phyloP scores from a whole-genome alignment of 2,888 invertebrate genomes.

The Pyrrhia umbra region DNA sequence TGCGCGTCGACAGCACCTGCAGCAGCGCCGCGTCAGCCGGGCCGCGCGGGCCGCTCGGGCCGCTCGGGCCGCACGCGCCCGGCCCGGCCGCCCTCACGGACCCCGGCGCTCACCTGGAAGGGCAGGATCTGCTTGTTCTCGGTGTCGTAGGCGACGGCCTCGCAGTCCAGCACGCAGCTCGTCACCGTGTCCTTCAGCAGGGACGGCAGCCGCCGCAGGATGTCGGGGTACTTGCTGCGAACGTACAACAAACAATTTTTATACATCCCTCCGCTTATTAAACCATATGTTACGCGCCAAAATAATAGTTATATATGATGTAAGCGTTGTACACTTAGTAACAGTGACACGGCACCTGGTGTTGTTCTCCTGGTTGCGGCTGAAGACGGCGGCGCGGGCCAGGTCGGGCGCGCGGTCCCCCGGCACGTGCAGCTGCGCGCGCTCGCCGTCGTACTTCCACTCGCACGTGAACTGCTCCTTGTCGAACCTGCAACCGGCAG shows the following conservation, averaged over 20 bases:
- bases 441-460: slow-evolving; percentile 99
- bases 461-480: slow-evolving; percentile 98
- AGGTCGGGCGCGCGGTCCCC: slow-evolving; percentile 90
- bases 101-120: slow-evolving; percentile 93
- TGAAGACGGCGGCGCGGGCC: slow-evolving; percentile 94
- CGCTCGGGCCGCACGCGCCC: background rate
- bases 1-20: slow-evolving; percentile 96
- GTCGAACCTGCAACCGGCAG: slow-evolving; percentile 92
- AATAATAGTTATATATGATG: too few species aligned
- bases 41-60: too few species aligned
- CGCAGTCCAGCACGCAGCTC: slow-evolving; percentile 98
- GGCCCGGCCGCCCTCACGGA: too few species aligned
- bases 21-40: background rate
- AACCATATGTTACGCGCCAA: too few species aligned
- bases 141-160: slow-evolving; percentile 99
- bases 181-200: slow-evolving; percentile 90
- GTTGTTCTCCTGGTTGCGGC: slow-evolving; percentile 95
- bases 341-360: slow-evolving; percentile 75
- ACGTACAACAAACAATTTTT: too few species aligned
- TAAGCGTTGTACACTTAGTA: background rate
- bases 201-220: slow-evolving; percentile 92
- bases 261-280: too few species aligned
- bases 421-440: slow-evolving; percentile 95
- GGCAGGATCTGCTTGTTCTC: slow-evolving; percentile 97
- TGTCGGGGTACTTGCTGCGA: slow-evolving; percentile 97